A percentile compares a stretch with the other conserved stretches of the same genome.
Conservation (phyloP, 2,113 vertebrate species). For the Hymenochirus boettgeri region DNA sequence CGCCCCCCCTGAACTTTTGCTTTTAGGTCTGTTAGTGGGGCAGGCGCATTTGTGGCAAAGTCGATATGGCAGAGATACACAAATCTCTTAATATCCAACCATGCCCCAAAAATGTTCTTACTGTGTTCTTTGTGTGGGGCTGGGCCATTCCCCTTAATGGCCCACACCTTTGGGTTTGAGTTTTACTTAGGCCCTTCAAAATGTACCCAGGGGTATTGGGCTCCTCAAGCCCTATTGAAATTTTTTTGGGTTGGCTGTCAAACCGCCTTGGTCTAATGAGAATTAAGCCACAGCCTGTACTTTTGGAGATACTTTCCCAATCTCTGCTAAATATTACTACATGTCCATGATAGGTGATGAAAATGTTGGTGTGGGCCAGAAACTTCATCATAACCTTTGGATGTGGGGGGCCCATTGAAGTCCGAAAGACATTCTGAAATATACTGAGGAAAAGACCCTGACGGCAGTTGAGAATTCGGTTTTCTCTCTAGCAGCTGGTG, state of each 20-base stretch:
- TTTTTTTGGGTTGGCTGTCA: not conserved
- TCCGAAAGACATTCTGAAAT: not conserved
- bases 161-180: constrained; percentile 2
- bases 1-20: not conserved
- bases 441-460: not conserved
- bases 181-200: not conserved
- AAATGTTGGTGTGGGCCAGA: not conserved
- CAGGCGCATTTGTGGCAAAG: not conserved
- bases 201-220: not conserved
- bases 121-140: constrained; percentile 10
- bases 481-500: not conserved
- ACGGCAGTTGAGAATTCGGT: not conserved
- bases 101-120: constrained; percentile 5
- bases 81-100: constrained; percentile 11
- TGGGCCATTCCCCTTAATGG: not conserved
- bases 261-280: not conserved
- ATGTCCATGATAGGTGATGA: not conserved
- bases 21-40: constrained; percentile 12
- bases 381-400: not conserved
- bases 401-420: not conserved
- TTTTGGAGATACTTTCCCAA: not conserved
- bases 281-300: not conserved
- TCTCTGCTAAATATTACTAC: not conserved
- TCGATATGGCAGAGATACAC: too few relatives aligned
- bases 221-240: not conserved